Evolutionary conservation across 2,797 vertebrate genomes (phyloP), one percentile per base, ranked within the genome.

Genomic region (Falco biarmicus): DNA sequence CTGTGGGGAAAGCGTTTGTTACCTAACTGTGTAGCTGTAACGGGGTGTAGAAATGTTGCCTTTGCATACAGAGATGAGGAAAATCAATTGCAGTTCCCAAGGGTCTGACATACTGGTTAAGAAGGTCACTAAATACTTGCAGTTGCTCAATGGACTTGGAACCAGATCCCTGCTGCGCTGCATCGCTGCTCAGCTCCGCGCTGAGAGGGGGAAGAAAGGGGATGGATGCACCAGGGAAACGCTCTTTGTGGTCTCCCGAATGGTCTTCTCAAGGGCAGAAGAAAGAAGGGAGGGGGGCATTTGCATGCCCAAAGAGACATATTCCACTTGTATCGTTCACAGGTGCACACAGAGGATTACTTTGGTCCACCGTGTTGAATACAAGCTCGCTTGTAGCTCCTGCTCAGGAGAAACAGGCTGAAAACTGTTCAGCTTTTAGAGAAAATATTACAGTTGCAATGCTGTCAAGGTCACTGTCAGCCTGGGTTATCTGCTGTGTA

Each of bases 391-490:
- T 91, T 83, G 79, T 85, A 81, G 80, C 78, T 86, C 85, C 54
- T 3, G 8, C 95, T 93, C 57, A 7, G 87, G 92, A 97, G 84
- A 96, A 94, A 93, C 3, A n/a, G 69, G 64, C 64, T 87, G 88
- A 94, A 84, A 92, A 69, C 75, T 66, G 28, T 45, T 94, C 95
- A 93, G 83, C 25, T 89, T 88, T 69, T 61, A 26, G 93, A 87
- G 94, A 84, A 97, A 96, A 95, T 74, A 94, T 59, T 57, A 57
- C 66, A 53, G 56, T 86, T 95, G 81, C 73, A 25, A 48, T 56
- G 79, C 90, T 94, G 79, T 76, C 96, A 96, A 97, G 96, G 97
- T 96, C 94, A 51, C 91, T 93, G 95, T 86, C 96, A 89, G 87
- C 76, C 84, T 31, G 56, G 87, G 90, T 94, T 95, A 93, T 95